Base-by-base conservation (phyloP, 2,113 vertebrate species). In the Columba livia region DNA sequence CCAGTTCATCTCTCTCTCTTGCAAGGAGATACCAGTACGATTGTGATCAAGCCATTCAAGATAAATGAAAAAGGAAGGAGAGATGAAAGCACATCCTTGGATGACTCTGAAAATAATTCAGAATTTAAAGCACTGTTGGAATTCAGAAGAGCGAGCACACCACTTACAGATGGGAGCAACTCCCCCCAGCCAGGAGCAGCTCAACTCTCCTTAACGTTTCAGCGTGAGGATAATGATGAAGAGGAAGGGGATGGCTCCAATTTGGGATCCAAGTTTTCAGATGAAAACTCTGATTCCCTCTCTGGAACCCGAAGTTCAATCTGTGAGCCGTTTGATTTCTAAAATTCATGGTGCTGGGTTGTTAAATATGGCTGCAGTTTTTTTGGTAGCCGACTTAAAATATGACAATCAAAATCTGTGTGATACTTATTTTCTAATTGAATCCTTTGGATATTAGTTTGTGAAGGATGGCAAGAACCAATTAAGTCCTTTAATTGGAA, bases 321-420 rank as follows among this genome's bases (percentile, higher is more conserved):
- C 79, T 2, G 97, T 98, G 97, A 98, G 98, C 97, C 14, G 3
- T 79, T 89, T 95, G 65, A 94, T 88, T 88, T 96, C 87, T 96
- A 92, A 90, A 78, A 82, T 93, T 82, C 5, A 6, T 58, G n/a
- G 29, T 92, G 81, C 48, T 84, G 44, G 73, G 66, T 83, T 82
- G n/a, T 79, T 88, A 79, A 73, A 61, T 20, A 51, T 9, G 32
- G 44, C 69, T 90, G 6, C 42, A 44, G 21, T 29, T 15, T 58
- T 58, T 90, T 53, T 79, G 6, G 12, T 60, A 71, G 69, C 42
- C 58, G 80, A 15, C 19, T 60, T 57, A 44, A 88, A 84, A 78
- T 71, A 61, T 3, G 3, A 57, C 78, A 90, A 48, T 10, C 3
- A 2, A 16, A 64, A 51, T 28, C 29, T 61, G 11, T 34, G 10